A percentile compares a stretch with the other conserved stretches of the same genome.
phyloP scores from a whole-genome alignment of 2,113 vertebrate species.

The Burhinus bistriatus region DNA sequence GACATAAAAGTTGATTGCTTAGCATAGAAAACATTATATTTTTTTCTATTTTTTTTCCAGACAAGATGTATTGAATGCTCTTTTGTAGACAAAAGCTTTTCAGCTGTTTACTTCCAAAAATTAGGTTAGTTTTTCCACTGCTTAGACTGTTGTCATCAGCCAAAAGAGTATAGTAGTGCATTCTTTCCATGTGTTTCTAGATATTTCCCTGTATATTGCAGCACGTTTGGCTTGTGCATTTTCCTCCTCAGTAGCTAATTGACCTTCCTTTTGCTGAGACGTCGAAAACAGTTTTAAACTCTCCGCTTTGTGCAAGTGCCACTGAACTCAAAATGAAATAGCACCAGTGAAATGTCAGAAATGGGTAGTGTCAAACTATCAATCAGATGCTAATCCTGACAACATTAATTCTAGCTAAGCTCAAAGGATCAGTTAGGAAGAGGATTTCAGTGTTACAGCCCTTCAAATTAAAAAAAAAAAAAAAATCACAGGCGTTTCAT shows the following conservation, averaged over 20 bases:
- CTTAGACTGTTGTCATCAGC: background rate
- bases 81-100: background rate
- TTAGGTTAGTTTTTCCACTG: background rate
- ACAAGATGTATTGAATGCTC: background rate
- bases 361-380: background rate
- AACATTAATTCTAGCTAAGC: background rate
- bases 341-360: background rate
- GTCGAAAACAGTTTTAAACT: conserved; percentile 12
- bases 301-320: background rate
- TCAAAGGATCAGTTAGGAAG: background rate
- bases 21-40: background rate
- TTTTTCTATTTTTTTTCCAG: background rate
- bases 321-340: conserved; percentile 11
- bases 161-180: background rate
- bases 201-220: background rate
- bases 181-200: background rate
- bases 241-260: background rate
- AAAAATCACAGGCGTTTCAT: background rate
- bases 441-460: background rate
- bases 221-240: background rate
- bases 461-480: background rate
- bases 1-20: background rate
- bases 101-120: background rate
- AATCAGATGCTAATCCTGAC: conserved; percentile 7
- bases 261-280: conserved; percentile 14